Conservation (phyloP, 2,888 invertebrate genomes). For the Tipula lateralis region DNA sequence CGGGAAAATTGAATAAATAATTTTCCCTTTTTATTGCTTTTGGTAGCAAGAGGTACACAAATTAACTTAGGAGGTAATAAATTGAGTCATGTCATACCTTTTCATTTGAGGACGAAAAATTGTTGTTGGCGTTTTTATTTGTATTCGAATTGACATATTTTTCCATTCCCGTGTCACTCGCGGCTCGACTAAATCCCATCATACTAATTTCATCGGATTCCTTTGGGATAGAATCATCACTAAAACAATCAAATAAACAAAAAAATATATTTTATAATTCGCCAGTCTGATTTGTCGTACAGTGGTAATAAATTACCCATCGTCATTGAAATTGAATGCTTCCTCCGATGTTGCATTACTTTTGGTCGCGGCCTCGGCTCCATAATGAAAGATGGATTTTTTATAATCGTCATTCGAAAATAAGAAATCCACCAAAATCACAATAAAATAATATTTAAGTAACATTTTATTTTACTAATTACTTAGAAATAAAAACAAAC, state of each 20-base stretch:
- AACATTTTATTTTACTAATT: background rate
- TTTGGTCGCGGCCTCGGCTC: background rate
- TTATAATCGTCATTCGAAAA: background rate
- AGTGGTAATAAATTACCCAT: background rate
- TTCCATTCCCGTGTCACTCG: background rate
- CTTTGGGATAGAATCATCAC: background rate
- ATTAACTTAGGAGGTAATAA: background rate
- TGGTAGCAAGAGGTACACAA: background rate
- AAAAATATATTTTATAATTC: background rate
- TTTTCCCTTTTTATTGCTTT: background rate
- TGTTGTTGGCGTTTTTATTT: background rate
- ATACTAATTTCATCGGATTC: background rate
- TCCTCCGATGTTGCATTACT: background rate
- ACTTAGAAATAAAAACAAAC: no score
- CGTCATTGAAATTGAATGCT: background rate
- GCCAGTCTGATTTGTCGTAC: background rate
- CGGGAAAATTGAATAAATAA: background rate
- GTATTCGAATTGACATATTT: slow-evolving; percentile 19
- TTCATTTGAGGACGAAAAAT: background rate
- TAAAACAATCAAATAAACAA: background rate
- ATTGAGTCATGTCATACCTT: slow-evolving; percentile 19
- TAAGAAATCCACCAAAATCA: background rate
- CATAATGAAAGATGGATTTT: background rate
- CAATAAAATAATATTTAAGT: background rate
- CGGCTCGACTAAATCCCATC: background rate